Base-by-base conservation (phyloP, 2,888 invertebrate genomes). In the Coremacera marginata region DNA sequence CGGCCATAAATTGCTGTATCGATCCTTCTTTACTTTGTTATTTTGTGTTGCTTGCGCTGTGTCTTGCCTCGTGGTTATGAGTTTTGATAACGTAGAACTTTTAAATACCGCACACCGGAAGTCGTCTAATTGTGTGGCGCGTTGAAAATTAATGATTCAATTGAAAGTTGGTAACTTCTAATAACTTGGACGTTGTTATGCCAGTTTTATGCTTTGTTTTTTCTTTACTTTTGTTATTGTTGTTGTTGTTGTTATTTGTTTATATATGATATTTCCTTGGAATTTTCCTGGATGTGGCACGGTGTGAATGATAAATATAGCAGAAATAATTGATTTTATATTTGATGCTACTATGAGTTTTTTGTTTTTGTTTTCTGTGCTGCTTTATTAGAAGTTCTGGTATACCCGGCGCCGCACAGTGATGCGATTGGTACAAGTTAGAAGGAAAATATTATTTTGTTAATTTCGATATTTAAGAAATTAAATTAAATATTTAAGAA, bases 81-180 rank as follows among this genome's bases (percentile, higher is more conserved):
- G 19, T 60, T 44, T 44, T 44, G 31, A 31, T 31, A 63, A 25
- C 9, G 31, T 65, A 19, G 37, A 8, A 67, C 44, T 22, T 11
- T 19, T 60, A 11, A 27, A 60, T 60, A 22, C 57, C 57, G 55
- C 51, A 60, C 71, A 71, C 71, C 52, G 71, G 71, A 71, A 71
- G 60, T 55, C 52, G 55, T 71, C 31, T 71, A 71, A 71, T 71
- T 57, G 8, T 44, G 52, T 71, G 57, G 71, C 37, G 60, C 27
- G 37, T 25, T 31, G 60, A 44, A 71, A 31, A 57, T 44, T 60
- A 71, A 71, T 71, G 27, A 71, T 34, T 71, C 71, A 71, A 71
- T 71, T 71, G 71, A 71, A 71, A 71, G 71, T 71, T 57, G 31
- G 22, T 68, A 60, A 9, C 25, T 55, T 27, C 22, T 60, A 19